Conservation (phyloP, 1,140 invertebrate genomes). For the Lamellibrachia luymesi region DNA sequence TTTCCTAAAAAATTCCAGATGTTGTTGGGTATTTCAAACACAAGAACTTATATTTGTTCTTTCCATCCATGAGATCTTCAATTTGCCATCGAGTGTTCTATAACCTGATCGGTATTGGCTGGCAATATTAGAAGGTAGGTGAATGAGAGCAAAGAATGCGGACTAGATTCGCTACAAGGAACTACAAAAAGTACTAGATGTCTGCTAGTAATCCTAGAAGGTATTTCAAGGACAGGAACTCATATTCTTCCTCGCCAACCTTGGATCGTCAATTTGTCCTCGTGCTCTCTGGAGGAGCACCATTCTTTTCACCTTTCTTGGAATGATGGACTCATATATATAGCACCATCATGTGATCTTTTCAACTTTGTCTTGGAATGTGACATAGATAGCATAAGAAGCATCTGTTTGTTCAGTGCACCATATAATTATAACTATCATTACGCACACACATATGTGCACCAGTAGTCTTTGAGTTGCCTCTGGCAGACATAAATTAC, state of each 20-base stretch:
- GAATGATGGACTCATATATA: too few species aligned
- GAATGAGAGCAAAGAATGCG: too few species aligned
- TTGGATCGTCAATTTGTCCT: not conserved
- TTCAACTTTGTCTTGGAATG: not conserved
- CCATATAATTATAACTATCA: not conserved
- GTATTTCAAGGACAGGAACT: not conserved
- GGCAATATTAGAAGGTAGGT: too few species aligned
- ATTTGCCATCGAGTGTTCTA: not conserved
- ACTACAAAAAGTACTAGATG: too few species aligned
- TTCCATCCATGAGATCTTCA: not conserved
- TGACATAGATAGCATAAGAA: not conserved
- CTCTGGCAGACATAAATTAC: not conserved
- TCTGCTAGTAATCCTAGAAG: too few species aligned
- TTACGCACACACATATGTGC: not conserved
- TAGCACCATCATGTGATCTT: too few species aligned
- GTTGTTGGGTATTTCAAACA: too few species aligned
- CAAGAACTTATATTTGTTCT: not conserved
- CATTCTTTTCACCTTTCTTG: not conserved
- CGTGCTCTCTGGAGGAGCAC: not conserved
- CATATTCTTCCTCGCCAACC: too few species aligned
- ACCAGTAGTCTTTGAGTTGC: not conserved
- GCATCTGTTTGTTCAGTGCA: not conserved
- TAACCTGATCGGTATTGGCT: too few species aligned
- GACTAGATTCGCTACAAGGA: too few species aligned
- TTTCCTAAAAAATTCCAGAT: too few species aligned